Evolutionary conservation across 2,888 invertebrate species (phyloP), one percentile per base, ranked within the genome.

Genomic region (Epirrhoe alternata): DNA sequence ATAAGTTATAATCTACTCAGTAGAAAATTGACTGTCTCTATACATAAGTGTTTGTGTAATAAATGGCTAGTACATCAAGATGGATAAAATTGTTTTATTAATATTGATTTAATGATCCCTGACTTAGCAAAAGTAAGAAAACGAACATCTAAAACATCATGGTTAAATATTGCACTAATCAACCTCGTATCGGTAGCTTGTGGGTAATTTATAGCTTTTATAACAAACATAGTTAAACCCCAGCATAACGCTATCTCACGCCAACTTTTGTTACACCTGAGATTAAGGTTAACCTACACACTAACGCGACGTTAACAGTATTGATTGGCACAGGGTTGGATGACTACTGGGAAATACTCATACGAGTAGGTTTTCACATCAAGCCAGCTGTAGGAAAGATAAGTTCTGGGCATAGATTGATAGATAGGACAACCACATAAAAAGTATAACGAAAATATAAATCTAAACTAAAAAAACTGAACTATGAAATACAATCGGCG

Each of bases 61-160:
- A 86, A 89, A 90, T 82, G 83, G 82, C 86, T 90, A 87, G 85
- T 85, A 85, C 79, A 84, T 79, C 73, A 77, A 69, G 75, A 68
- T 73, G 78, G 67, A 69, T 77, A 77, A 76, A 78, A 72, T 70
- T 55, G 69, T 74, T 74, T n/a, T 82, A 79, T 80, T 76, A n/a
- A 73, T 75, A 79, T 17, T 12, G 2, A 12, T 42, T 10, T 12
- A 12, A 42, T 12, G 12, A 4, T 1, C 38, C 38, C 38, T 12
- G 4, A 12, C 0, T 42, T 7, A 33, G 33, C 6, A 33, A 33
- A 33, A 33, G 33, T 7, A 33, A 7, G 5, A 33, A 33, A 33
- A 33, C 33, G 7, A 33, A 33, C 8, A 10, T 38, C 5, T 10
- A 1, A 38, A 38, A 12, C 12, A 42, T 10, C 38, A 42, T 10